These are phyloP conservation scores for Mesorhabditis sp. DNA, from an alignment of 2,888 invertebrate genomes.

Conservation along the genomic window DNA sequence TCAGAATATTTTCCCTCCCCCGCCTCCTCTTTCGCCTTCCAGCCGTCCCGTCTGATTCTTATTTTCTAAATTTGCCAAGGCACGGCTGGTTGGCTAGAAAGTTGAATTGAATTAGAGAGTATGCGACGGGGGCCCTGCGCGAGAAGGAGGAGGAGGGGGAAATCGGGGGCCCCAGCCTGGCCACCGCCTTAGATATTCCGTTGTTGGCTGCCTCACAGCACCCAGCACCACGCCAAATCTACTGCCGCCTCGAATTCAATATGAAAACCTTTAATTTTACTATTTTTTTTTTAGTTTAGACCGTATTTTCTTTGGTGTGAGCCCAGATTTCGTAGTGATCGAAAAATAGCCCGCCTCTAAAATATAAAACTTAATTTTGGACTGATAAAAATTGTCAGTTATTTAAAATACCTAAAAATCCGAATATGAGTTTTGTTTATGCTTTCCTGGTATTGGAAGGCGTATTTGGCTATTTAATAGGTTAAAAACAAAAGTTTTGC, in stretches of 20 bases:
- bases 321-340: too few species aligned
- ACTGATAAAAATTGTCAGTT: too few species aligned
- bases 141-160: conserved; percentile 2
- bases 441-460: too few species aligned
- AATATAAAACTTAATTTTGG: too few species aligned
- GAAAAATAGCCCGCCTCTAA: too few species aligned
- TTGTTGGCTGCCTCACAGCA: background rate
- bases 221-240: background rate
- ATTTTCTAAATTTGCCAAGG: background rate
- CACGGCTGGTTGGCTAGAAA: background rate
- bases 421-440: too few species aligned
- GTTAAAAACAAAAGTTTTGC: too few species aligned
- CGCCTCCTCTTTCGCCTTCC: background rate
- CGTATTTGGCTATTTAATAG: too few species aligned
- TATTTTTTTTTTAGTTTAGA: background rate
- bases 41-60: background rate
- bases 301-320: background rate
- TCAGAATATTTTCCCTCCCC: background rate
- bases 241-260: background rate
- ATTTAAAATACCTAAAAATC: too few species aligned
- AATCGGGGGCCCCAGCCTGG: too few species aligned
- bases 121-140: background rate
- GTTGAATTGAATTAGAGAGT: background rate
- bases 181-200: background rate
- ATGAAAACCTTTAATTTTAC: background rate